Base-by-base conservation (phyloP, 2,797 vertebrate genomes). In the Muraenolepis orangiensis region DNA sequence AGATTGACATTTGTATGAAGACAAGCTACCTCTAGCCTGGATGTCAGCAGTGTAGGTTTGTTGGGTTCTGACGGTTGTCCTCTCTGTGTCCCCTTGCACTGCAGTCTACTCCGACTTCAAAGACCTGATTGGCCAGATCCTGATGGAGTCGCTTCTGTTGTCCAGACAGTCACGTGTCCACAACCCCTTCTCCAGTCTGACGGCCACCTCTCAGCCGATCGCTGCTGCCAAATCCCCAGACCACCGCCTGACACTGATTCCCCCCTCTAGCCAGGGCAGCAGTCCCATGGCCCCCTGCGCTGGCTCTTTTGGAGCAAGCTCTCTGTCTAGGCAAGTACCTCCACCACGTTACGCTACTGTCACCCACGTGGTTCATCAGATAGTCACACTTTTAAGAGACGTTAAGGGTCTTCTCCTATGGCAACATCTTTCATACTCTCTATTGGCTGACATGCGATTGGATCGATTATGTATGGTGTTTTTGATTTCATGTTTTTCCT, bases 131-230 rank as follows among this genome's bases (percentile, higher is more conserved):
- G 95, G 98, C 75, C 98, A 99, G 94, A 98, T 99, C 87, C 91
- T 99, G 88, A 98, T 99, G 97, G 98, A 99, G 93, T 98, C 98
- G 82, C 94, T 99, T 86, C 97, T 98, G 96, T 97, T 98, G 96
- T 98, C 97, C 75, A 96, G 97, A 64, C 97, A 98, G 87, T 94
- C 95, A 0, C 94, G 94, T 86, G 94, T 97, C 66, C 95, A 98
- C 84, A 99, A 99, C 89, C 97, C 98, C 0, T 99, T 99, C 69
- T 96, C 97, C 89, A 99, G 98, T 85, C 93, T 99, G 93, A 98
- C 97, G 4, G 96, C 98, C 84, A 98, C 97, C 0, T 98, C 98
- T 7, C 96, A 97, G 85, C 98, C 98, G 80, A 98, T 99, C 18
- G 91, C 96, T 2, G 91, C 96, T 84, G 96, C 96, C 89, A 96